Conservation (phyloP, 1,140 invertebrate species). For the Subanguina moxae region DNA sequence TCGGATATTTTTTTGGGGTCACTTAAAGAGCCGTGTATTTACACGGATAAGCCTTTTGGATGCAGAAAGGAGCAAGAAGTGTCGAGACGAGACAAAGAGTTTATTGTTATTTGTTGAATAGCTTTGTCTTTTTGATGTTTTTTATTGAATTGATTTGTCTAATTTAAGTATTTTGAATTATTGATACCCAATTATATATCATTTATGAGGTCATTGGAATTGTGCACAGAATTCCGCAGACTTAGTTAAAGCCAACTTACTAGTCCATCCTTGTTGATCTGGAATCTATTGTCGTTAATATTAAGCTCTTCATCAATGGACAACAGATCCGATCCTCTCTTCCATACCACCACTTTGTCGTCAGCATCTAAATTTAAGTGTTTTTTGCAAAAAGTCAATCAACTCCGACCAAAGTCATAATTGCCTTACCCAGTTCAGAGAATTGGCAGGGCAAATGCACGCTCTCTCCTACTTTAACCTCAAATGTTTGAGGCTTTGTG, state of each 20-base stretch:
- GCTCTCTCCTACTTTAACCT: constrained; percentile 6
- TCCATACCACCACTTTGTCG: constrained; percentile 23
- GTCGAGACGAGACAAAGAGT: too few relatives aligned
- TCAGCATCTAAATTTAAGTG: constrained; percentile 15
- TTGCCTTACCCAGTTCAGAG: constrained; percentile 2
- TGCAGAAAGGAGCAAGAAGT: too few relatives aligned
- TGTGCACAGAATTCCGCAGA: too few relatives aligned
- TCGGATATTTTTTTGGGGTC: too few relatives aligned
- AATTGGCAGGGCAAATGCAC: constrained; percentile 5
- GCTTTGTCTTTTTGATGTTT: too few relatives aligned
- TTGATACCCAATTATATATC: too few relatives aligned
- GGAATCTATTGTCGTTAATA: constrained; percentile 17
- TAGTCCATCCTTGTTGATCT: constrained; percentile 16
- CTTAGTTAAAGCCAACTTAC: background rate
- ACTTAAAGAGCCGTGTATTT: too few relatives aligned
- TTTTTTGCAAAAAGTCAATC: background rate
- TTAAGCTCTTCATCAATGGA: constrained; percentile 14
- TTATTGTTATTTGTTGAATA: too few relatives aligned
- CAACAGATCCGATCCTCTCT: constrained; percentile 14
- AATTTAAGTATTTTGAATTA: too few relatives aligned
- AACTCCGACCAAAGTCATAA: background rate
- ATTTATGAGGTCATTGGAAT: too few relatives aligned
- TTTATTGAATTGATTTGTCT: too few relatives aligned
- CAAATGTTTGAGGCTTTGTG: background rate
- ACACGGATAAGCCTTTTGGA: too few relatives aligned